phyloP scores from a whole-genome alignment of 2,113 vertebrate genomes.

The Crotalus tigris region DNA sequence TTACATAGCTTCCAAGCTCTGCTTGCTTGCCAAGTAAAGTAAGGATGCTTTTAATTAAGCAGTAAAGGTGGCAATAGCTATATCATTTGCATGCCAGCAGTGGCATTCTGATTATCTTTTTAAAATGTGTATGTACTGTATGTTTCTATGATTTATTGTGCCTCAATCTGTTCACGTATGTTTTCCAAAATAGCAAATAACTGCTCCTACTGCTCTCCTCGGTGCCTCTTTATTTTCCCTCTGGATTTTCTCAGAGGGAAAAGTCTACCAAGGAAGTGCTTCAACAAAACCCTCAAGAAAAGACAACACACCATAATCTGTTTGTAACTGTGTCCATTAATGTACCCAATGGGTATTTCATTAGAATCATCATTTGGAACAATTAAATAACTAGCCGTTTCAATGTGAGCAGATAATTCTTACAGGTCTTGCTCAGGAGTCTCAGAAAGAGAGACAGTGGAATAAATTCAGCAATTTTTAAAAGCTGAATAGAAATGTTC shows the following conservation, averaged over 20 bases:
- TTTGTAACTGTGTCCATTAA: not conserved
- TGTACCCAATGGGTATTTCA: not conserved
- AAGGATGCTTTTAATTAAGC: slow-evolving; percentile 5
- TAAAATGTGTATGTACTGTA: not conserved
- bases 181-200: not conserved
- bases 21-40: not conserved
- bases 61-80: not conserved
- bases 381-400: not conserved
- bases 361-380: not conserved
- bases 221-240: not conserved
- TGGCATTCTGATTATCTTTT: not conserved
- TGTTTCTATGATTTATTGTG: not conserved
- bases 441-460: not conserved
- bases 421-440: not conserved
- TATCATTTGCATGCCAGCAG: not conserved
- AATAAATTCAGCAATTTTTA: not conserved
- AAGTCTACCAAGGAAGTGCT: not conserved
- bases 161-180: not conserved
- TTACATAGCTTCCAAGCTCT: not conserved
- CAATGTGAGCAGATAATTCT: not conserved
- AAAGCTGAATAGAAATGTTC: not conserved
- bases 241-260: not conserved
- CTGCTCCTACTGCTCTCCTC: not conserved
- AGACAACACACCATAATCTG: not conserved
- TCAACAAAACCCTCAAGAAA: not conserved